phyloP scores from a whole-genome alignment of 2,113 vertebrate genomes.

The Nothoprocta pentlandii region DNA sequence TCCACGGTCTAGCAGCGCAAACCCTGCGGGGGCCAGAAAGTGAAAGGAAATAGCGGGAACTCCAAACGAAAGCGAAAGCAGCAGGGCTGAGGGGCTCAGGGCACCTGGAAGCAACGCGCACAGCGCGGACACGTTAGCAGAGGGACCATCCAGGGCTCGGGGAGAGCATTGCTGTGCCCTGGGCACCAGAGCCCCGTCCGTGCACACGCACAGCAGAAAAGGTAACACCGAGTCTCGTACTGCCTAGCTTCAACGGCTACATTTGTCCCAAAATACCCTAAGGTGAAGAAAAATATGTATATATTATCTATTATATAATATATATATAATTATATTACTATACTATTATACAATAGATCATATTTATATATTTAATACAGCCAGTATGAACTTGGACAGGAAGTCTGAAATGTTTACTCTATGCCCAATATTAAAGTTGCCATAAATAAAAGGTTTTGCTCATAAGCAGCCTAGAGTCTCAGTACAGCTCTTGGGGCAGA shows the following conservation, averaged over 20 bases:
- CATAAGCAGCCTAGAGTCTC: not conserved
- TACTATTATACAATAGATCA: too few relatives aligned
- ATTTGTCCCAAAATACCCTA: not conserved
- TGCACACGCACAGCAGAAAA: not conserved
- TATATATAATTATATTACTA: too few relatives aligned
- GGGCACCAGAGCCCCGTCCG: not conserved
- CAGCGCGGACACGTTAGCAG: not conserved
- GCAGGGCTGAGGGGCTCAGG: not conserved
- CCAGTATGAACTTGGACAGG: accelerated
- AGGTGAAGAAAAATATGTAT: not conserved
- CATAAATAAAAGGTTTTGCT: not conserved
- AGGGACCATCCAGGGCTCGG: not conserved
- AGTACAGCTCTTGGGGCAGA: not conserved
- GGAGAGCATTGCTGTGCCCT: not conserved
- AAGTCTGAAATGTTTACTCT: accelerated
- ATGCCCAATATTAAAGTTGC: accelerated
- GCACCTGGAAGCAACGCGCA: not conserved
- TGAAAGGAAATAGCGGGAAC: not conserved
- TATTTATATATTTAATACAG: not conserved
- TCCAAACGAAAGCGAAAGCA: not conserved
- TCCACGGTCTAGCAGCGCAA: not conserved
- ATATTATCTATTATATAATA: too few relatives aligned
- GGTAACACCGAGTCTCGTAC: not conserved
- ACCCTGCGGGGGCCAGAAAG: not conserved
- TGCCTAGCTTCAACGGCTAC: not conserved